Conservation (phyloP, 2,113 vertebrate genomes). For the Marcusenius ussheri region DNA sequence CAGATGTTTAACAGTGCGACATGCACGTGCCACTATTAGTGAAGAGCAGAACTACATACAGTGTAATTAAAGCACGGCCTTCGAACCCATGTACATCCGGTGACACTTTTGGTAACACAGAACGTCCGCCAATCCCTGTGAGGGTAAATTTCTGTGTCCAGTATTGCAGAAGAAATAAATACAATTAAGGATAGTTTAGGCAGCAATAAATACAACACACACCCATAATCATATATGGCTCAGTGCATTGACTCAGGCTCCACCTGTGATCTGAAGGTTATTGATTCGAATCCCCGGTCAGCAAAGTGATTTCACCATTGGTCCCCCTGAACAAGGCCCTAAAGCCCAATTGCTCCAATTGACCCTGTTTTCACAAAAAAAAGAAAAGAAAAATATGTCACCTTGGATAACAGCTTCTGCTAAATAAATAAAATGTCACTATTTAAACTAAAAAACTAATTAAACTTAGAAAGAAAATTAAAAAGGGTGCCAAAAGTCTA, state of each 20-base stretch:
- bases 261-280: neutral
- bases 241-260: neutral
- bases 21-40: neutral
- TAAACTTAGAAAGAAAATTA: neutral
- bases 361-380: neutral
- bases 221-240: neutral
- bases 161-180: neutral
- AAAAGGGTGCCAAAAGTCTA: neutral
- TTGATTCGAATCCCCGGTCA: neutral
- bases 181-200: neutral
- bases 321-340: neutral
- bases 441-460: neutral
- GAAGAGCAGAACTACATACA: neutral
- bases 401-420: neutral
- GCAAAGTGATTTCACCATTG: neutral
- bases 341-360: neutral
- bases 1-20: neutral
- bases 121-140: neutral
- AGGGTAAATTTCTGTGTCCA: neutral
- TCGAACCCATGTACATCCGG: neutral
- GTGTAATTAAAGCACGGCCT: neutral
- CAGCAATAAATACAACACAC: neutral
- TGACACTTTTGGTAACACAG: neutral
- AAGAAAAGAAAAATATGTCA: neutral
- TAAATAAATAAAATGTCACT: neutral